These are phyloP conservation scores for Uropsilus gracilis DNA, from an alignment of 2,113 vertebrate species.

Conservation along the genomic window DNA sequence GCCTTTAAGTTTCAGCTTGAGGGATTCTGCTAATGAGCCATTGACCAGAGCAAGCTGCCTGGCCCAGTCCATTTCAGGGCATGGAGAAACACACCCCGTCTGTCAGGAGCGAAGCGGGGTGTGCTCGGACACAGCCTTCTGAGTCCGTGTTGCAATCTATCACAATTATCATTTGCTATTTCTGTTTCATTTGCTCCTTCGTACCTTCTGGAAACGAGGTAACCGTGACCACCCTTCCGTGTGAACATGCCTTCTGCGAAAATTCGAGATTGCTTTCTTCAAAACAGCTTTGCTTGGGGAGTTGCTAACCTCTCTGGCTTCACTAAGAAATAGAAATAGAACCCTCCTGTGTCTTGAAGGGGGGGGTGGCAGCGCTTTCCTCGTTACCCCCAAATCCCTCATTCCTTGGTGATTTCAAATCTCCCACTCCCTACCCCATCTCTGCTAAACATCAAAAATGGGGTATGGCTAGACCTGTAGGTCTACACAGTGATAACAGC, in stretches of 20 bases:
- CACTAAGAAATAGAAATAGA: not conserved
- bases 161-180: not conserved
- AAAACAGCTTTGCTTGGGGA: not conserved
- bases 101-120: rapidly evolving
- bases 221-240: not conserved
- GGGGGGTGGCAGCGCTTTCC: not conserved
- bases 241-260: not conserved
- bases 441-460: not conserved
- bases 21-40: not conserved
- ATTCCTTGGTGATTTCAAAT: not conserved
- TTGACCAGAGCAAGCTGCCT: not conserved
- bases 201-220: not conserved
- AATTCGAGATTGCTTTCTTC: not conserved
- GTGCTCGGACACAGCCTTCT: not conserved
- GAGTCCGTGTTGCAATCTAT: not conserved
- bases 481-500: no score
- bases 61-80: not conserved
- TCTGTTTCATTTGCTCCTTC: slow-evolving; percentile 15
- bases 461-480: not conserved
- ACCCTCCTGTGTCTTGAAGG: not conserved
- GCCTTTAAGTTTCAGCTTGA: not conserved
- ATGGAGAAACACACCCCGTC: rapidly evolving
- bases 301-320: not conserved
- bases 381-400: not conserved
- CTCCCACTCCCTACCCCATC: not conserved